A percentile compares a stretch with the other conserved stretches of the same genome.
Conservation (phyloP, 2,113 vertebrate genomes). For the Onychorhynchus coronatus region DNA sequence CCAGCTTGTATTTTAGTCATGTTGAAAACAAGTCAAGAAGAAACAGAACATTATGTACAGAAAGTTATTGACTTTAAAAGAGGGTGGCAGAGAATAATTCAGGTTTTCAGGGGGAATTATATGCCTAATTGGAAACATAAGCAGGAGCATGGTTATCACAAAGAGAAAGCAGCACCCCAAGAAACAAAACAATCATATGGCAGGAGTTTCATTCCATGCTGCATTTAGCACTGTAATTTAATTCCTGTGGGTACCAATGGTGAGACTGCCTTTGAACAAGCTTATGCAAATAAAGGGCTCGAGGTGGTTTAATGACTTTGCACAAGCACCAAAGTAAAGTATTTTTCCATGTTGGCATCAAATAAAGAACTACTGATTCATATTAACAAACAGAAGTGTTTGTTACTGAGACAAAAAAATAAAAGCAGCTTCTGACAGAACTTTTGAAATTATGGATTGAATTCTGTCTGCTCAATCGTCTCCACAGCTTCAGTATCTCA, state of each 20-base stretch:
- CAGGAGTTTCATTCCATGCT: background rate
- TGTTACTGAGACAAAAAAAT: background rate
- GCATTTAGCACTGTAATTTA: conserved; percentile 33
- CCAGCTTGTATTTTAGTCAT: conserved; percentile 4
- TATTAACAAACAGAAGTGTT: background rate
- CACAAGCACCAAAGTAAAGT: background rate
- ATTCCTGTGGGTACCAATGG: background rate
- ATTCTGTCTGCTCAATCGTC: background rate
- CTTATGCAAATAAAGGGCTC: conserved; percentile 17
- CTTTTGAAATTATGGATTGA: background rate
- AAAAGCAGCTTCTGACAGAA: background rate
- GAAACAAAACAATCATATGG: background rate
- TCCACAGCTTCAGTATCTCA: background rate
- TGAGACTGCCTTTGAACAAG: background rate
- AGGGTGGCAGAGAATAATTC: conserved; percentile 32
- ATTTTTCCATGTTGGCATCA: background rate
- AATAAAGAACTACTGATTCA: background rate
- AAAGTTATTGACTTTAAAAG: conserved; percentile 14
- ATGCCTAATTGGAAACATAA: conserved; percentile 14
- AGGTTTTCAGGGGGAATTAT: conserved; percentile 16
- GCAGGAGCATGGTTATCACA: conserved; percentile 1
- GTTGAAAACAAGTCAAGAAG: conserved; percentile 28
- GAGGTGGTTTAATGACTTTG: conserved; percentile 10
- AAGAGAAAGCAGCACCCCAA: conserved; percentile 18
- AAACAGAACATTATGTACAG: conserved; percentile 45